Conservation (phyloP, 2,888 invertebrate species). For the Phoenoteleia sp. region DNA sequence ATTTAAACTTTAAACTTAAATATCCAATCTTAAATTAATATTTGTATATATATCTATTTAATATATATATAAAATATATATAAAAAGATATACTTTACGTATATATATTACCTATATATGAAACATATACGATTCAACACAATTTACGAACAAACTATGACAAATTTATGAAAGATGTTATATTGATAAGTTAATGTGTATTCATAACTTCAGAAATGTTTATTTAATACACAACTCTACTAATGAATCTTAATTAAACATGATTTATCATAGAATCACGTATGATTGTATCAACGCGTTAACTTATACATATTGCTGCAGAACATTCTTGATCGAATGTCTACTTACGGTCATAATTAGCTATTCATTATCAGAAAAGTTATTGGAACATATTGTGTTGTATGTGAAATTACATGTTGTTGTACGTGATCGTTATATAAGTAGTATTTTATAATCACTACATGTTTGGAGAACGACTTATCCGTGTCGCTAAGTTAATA, state of each 20-base stretch:
- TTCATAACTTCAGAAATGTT: background rate
- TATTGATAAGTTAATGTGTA: constrained; percentile 14
- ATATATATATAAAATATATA: too few species aligned
- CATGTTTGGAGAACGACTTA: background rate
- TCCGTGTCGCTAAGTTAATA: background rate
- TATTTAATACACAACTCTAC: background rate
- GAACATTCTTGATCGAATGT: constrained; percentile 47
- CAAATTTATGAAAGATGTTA: too few species aligned
- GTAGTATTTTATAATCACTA: constrained; percentile 26
- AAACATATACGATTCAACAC: too few species aligned
- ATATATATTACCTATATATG: too few species aligned
- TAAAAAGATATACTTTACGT: too few species aligned
- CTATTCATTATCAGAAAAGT: constrained; percentile 50
- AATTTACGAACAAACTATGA: too few species aligned
- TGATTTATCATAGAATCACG: constrained; percentile 41
- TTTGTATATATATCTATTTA: too few species aligned
- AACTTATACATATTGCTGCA: constrained; percentile 2
- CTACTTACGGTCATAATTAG: constrained; percentile 44
- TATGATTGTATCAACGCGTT: constrained; percentile 52
- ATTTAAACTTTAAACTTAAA: too few species aligned
- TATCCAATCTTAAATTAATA: too few species aligned
- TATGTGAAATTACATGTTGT: constrained; percentile 54
- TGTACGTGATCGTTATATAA: constrained; percentile 41
- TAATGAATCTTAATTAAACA: constrained; percentile 44
- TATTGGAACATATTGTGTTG: constrained; percentile 51